Evolutionary conservation across 30 jellyfish, hydroid and myxozoan species (phyloP).

Genomic region (Catostylus mosaicus): DNA sequence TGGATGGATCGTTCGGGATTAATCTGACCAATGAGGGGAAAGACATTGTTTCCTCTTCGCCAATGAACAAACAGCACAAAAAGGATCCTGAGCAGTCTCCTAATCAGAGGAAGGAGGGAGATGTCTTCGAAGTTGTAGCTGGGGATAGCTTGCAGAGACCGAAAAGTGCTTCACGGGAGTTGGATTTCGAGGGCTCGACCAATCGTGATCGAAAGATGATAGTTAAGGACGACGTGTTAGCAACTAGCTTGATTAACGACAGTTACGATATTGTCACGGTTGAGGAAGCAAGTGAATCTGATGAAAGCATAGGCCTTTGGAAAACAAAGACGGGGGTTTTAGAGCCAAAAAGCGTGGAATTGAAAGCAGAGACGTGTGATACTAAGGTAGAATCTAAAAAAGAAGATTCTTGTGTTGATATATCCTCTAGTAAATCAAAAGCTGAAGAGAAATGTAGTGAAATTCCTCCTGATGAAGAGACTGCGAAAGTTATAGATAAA

Average conservation of each 20-base stretch:
- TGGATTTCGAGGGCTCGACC: background rate
- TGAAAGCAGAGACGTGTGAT: background rate
- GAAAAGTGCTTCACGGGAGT: constrained; percentile 24
- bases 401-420: background rate
- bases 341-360: background rate
- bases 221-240: constrained; percentile 1
- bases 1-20: constrained; percentile 12
- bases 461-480: background rate
- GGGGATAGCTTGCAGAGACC: background rate
- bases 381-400: background rate
- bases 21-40: constrained; percentile 17
- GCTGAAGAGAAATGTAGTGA: background rate
- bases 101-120: background rate
- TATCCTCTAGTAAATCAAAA: background rate
- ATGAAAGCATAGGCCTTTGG: background rate
- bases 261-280: constrained; percentile 23
- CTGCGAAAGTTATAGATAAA: too few species aligned
- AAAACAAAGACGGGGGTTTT: background rate
- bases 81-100: background rate
- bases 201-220: background rate
- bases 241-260: constrained; percentile 22
- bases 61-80: background rate
- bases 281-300: constrained; percentile 22
- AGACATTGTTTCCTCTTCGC: constrained; percentile 3
- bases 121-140: background rate